phyloP scores from a whole-genome alignment of 2,113 vertebrate species.

The Xerus inauris region DNA sequence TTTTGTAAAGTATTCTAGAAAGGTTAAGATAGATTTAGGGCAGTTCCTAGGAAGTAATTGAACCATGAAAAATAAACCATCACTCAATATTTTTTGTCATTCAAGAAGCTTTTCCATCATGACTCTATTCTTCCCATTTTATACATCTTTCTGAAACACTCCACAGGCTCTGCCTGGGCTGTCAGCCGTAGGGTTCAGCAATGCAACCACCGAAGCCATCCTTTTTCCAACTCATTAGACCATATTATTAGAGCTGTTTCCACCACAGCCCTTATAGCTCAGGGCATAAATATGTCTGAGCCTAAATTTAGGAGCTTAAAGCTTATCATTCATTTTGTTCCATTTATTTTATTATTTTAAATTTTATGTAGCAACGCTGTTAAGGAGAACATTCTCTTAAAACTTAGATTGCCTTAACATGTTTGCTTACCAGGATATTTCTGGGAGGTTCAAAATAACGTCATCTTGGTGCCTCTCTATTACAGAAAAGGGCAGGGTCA shows the following conservation, averaged over 20 bases:
- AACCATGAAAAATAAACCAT: slow-evolving; percentile 64
- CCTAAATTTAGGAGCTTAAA: slow-evolving; percentile 30
- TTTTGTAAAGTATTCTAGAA: slow-evolving; percentile 37
- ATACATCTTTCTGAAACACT: slow-evolving; percentile 67
- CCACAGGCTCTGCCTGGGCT: slow-evolving; percentile 42
- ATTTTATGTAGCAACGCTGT: slow-evolving; percentile 19
- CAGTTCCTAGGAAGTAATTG: slow-evolving; percentile 5
- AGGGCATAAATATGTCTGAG: slow-evolving; percentile 67
- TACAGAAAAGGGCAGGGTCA: slow-evolving; percentile 39
- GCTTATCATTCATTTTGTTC: neutral
- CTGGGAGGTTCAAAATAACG: neutral
- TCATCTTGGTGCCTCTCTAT: slow-evolving; percentile 30
- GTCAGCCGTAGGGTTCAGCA: slow-evolving; percentile 63
- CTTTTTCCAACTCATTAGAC: slow-evolving; percentile 79
- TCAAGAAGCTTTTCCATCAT: slow-evolving; percentile 59
- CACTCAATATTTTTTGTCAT: slow-evolving; percentile 51
- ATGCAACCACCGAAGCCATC: slow-evolving; percentile 62
- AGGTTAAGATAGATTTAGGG: slow-evolving; percentile 39
- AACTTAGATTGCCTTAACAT: neutral
- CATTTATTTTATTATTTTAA: slow-evolving; percentile 38
- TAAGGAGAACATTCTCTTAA: slow-evolving; percentile 35
- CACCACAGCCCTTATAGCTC: slow-evolving; percentile 55
- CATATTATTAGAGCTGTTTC: slow-evolving; percentile 75
- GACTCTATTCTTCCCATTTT: slow-evolving; percentile 47
- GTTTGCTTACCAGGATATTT: slow-evolving; percentile 36